Conservation (phyloP, 2,888 invertebrate species). For the Parnassius smintheus region DNA sequence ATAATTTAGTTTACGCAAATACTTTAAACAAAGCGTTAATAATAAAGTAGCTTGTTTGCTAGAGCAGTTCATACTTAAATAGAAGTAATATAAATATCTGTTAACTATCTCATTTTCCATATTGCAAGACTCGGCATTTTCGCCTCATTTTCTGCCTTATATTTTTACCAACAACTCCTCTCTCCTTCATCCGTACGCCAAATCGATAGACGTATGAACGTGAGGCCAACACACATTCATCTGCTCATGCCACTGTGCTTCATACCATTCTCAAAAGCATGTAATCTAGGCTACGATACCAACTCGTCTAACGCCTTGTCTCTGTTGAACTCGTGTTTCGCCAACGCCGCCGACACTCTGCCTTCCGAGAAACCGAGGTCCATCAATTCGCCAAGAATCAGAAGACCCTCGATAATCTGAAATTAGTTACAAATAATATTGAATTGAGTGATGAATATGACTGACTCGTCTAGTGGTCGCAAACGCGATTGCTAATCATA, state of each 20-base stretch:
- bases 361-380: conserved; percentile 92
- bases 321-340: conserved; percentile 89
- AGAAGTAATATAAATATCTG: background rate
- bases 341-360: conserved; percentile 86
- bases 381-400: conserved; percentile 88
- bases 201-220: background rate
- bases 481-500: too few relatives aligned
- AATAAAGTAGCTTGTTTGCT: background rate
- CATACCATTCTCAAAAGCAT: background rate
- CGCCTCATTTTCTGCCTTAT: background rate
- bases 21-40: background rate
- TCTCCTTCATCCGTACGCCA: background rate
- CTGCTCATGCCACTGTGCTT: background rate
- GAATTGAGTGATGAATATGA: background rate
- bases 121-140: background rate
- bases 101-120: background rate
- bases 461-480: too few relatives aligned
- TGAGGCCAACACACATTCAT: background rate
- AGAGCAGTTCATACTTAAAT: background rate
- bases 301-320: conserved; percentile 92
- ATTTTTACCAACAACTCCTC: background rate
- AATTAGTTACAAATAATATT: conserved; percentile 31
- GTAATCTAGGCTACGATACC: conserved; percentile 73
- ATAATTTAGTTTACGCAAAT: background rate
- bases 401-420: conserved; percentile 91